Conservation (phyloP, 2,797 vertebrate species). For the Alosa sapidissima region DNA sequence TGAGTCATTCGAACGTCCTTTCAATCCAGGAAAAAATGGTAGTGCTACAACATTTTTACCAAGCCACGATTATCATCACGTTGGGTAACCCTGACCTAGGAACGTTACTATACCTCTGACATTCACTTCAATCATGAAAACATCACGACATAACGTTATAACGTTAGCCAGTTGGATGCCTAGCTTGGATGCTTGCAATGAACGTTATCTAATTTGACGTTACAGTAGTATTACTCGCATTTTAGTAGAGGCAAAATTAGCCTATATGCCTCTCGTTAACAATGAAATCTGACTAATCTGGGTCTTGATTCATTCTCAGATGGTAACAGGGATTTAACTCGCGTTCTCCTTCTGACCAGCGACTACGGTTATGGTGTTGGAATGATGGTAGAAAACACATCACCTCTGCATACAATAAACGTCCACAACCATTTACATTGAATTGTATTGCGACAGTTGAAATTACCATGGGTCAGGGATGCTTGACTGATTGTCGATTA, state of each 20-base stretch:
- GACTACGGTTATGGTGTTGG: neutral
- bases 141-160: neutral
- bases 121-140: neutral
- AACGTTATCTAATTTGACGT: neutral
- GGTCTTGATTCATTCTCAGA: neutral
- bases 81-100: neutral
- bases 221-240: neutral
- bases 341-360: neutral
- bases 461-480: neutral
- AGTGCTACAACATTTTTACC: neutral
- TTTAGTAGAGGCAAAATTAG: neutral
- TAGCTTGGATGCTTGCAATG: neutral
- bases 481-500: neutral
- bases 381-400: neutral
- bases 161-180: neutral
- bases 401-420: neutral
- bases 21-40: neutral
- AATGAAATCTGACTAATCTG: neutral
- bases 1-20: neutral
- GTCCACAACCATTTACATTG: neutral
- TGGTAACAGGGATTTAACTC: neutral
- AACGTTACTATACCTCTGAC: neutral
- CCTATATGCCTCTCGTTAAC: too few relatives aligned
- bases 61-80: neutral
- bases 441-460: slow-evolving; percentile 2